These are phyloP conservation scores for Neogale vison DNA, from an alignment of 2,113 vertebrate genomes.

Conservation along the genomic window DNA sequence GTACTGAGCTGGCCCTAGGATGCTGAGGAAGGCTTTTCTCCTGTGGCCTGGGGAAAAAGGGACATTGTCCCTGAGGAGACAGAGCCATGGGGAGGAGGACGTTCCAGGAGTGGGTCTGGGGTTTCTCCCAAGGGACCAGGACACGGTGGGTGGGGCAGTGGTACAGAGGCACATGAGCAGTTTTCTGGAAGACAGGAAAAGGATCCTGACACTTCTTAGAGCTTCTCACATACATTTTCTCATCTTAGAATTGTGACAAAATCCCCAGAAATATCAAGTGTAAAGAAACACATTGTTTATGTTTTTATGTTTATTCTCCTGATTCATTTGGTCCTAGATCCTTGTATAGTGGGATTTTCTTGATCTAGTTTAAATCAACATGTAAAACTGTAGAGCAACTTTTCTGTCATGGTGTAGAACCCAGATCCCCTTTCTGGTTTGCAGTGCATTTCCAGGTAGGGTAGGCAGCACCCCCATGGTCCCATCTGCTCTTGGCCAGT, in stretches of 20 bases:
- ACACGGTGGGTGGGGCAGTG: neutral
- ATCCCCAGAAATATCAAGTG: neutral
- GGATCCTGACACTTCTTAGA: neutral
- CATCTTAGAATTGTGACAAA: neutral
- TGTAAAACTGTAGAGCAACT: neutral
- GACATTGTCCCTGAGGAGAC: neutral
- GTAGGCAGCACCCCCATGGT: fast-evolving
- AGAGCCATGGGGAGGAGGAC: neutral
- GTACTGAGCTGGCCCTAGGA: neutral
- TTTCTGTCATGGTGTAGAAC: neutral
- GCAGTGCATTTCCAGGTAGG: too few relatives aligned
- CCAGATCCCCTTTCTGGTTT: neutral
- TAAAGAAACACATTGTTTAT: neutral
- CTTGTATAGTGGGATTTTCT: neutral
- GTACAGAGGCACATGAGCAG: neutral
- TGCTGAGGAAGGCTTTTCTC: neutral
- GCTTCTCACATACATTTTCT: neutral
- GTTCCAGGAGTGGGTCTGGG: neutral
- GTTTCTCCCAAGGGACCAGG: neutral
- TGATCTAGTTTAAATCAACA: neutral
- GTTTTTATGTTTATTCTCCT: neutral
- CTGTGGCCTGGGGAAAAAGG: neutral
- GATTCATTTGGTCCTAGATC: neutral
- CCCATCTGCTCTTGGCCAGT: neutral
- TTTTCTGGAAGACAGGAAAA: neutral